Evolutionary conservation across 2,888 invertebrate genomes (phyloP).

Genomic region (Serripes groenlandicus): DNA sequence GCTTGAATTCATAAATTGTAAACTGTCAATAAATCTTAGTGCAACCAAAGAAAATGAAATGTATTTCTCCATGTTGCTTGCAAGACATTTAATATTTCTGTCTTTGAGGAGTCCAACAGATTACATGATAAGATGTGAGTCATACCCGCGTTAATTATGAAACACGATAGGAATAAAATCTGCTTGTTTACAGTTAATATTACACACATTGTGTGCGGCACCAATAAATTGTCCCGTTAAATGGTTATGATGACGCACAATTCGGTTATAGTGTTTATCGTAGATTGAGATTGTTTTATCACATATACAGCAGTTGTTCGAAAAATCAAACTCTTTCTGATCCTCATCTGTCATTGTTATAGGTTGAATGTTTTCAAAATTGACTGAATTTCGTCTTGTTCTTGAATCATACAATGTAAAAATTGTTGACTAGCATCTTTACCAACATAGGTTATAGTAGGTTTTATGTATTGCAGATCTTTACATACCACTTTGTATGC

Average conservation of each 20-base stretch:
- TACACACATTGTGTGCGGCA: slow-evolving; percentile 27
- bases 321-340: slow-evolving; percentile 18
- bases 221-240: slow-evolving; percentile 41
- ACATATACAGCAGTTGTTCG: slow-evolving; percentile 44
- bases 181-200: slow-evolving; percentile 1
- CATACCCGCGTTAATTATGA: slow-evolving; percentile 39
- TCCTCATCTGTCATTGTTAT: slow-evolving; percentile 42
- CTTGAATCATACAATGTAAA: slow-evolving; percentile 29
- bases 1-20: slow-evolving; percentile 36
- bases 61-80: background rate
- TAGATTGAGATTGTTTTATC: slow-evolving; percentile 20
- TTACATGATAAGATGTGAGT: slow-evolving; percentile 48
- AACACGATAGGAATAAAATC: slow-evolving; percentile 42
- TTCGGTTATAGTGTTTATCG: slow-evolving; percentile 10
- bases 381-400: slow-evolving; percentile 29
- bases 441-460: slow-evolving; percentile 35
- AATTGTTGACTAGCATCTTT: slow-evolving; percentile 29
- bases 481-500: slow-evolving; percentile 38
- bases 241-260: slow-evolving; percentile 39
- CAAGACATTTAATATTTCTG: background rate
- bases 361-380: slow-evolving; percentile 31
- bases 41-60: slow-evolving; percentile 12
- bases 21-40: slow-evolving; percentile 45
- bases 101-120: no score
- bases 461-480: slow-evolving; percentile 46